phyloP scores from a whole-genome alignment of 2,888 invertebrate species.

The Atherix ibis region DNA sequence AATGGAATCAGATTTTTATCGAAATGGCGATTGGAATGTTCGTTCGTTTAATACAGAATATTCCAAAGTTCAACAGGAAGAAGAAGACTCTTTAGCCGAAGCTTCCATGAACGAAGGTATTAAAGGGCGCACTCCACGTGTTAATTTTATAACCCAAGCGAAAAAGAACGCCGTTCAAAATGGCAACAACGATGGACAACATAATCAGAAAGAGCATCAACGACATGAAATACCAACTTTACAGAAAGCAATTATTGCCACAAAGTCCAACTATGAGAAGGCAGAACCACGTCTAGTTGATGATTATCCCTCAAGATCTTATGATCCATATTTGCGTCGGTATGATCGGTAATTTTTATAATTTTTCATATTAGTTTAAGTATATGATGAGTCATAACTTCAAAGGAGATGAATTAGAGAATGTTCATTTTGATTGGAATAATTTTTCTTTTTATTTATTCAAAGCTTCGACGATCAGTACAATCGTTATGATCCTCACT shows the following conservation, averaged over 20 bases:
- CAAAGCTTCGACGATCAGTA: conserved; percentile 22
- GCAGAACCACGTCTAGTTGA: conserved; percentile 15
- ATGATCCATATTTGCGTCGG: conserved; percentile 27
- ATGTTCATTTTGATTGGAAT: neutral
- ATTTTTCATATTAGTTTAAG: neutral
- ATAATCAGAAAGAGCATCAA: conserved; percentile 7
- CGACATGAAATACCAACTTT: too few species aligned
- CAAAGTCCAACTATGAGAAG: conserved; percentile 9
- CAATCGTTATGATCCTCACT: conserved; percentile 26
- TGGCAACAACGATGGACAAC: conserved; percentile 4
- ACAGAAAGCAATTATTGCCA: too few species aligned
- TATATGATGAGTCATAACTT: too few species aligned
- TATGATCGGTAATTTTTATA: conserved; percentile 25
- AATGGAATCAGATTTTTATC: conserved; percentile 40
- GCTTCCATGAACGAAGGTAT: conserved; percentile 39
- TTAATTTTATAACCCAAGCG: conserved; percentile 50
- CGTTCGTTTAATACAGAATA: conserved; percentile 36
- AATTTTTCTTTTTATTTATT: neutral
- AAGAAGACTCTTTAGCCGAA: conserved; percentile 34
- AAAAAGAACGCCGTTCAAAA: conserved; percentile 21
- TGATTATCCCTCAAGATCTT: conserved; percentile 27
- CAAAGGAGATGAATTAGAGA: too few species aligned
- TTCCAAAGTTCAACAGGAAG: conserved; percentile 17
- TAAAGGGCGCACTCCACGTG: conserved; percentile 43
- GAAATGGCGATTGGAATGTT: conserved; percentile 44